Conservation (phyloP, 2,888 invertebrate species). For the Netelia inedita region DNA sequence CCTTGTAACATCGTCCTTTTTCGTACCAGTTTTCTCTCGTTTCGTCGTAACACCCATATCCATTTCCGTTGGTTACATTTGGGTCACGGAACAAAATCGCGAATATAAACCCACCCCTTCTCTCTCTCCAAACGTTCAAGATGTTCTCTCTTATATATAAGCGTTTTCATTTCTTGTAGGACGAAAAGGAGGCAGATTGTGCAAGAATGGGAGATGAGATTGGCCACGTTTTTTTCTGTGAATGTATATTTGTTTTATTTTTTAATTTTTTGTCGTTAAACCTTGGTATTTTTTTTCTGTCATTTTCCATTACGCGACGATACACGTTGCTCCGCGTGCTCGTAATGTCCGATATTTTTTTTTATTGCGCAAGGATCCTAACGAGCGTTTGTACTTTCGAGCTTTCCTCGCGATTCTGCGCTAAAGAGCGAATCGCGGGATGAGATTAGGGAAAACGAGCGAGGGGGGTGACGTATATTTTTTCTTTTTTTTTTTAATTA, state of each 20-base stretch:
- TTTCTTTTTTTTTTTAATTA: no score
- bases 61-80: slow-evolving; percentile 58
- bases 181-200: background rate
- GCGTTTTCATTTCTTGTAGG: slow-evolving; percentile 40
- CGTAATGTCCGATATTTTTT: background rate
- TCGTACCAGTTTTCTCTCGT: slow-evolving; percentile 28
- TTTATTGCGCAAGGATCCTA: background rate
- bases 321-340: background rate
- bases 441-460: no score
- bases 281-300: slow-evolving; percentile 8
- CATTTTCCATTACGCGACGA: background rate
- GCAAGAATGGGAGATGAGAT: slow-evolving; percentile 16
- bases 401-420: background rate
- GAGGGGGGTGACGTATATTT: no score
- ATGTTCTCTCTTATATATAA: slow-evolving; percentile 20
- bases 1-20: slow-evolving; percentile 5
- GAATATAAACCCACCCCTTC: background rate
- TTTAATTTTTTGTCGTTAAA: background rate
- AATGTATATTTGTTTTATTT: slow-evolving; percentile 17
- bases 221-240: slow-evolving; percentile 37
- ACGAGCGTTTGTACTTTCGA: background rate
- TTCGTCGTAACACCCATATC: slow-evolving; percentile 36
- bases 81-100: slow-evolving; percentile 55
- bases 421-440: no score
- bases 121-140: background rate